Evolutionary conservation across 2,888 invertebrate species (phyloP), one percentile per base, ranked within the genome.

Genomic region (Ochropleura leucogaster): DNA sequence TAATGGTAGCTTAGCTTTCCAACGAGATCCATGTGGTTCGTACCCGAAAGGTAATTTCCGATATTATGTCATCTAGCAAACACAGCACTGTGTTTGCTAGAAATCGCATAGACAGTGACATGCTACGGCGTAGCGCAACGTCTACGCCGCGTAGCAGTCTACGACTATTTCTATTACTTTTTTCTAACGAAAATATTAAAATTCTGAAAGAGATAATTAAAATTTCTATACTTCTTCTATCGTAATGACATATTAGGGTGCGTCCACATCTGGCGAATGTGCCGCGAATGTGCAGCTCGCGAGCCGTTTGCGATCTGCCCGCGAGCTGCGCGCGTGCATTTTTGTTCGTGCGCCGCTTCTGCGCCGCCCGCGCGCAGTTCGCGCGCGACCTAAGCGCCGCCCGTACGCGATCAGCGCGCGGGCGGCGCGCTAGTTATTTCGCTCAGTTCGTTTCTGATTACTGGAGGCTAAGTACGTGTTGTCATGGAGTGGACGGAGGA

Each of bases 101-200:
- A 40, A 53, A 66, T 55, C n/a, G 44, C 6, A 53, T 65, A 53
- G 16, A 62, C 14, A 79, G 16, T 51, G 12, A 16, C 42, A 16
- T 49, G 79, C 77, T 77, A 79, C 79, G 77, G 51, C 79, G 77
- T 79, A 77, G 79, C 71, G 14, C 14, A 42, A 46, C 49, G 12
- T 10, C 74, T 77, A 68, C 62, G 53, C 20, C 40, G 40, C 70
- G 76, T 77, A 71, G 77, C 63, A 46, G n/a, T 18, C 63, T 77
- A 64, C 49, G 51, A 63, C 10, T 14, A 68, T 65, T 8, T 57
- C 14, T 20, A 44, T 30, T 49, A 47, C 10, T 42, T 59, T 53
- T 53, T 6, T 74, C 14, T 30, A 42, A 47, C 18, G 0, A 59
- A 59, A 40, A 18, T 53, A 9, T 60, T n/a, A 30, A 7, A 40